A percentile compares a stretch with the other conserved stretches of the same genome.
These are phyloP conservation scores for Musca vetustissima DNA, from an alignment of 1,140 invertebrate species.

Conservation along the genomic window DNA sequence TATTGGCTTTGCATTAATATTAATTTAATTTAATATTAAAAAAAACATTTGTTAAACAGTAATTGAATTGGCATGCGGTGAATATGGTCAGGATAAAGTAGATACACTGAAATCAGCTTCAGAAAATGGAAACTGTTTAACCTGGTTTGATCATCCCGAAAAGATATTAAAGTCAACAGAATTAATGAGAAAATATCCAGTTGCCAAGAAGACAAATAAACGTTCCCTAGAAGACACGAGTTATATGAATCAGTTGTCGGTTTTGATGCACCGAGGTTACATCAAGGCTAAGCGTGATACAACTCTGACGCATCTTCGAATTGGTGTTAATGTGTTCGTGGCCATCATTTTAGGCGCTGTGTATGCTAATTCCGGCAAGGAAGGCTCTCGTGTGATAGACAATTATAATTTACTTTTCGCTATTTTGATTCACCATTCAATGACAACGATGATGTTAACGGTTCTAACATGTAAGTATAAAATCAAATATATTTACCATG, in stretches of 20 bases:
- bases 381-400: slow-evolving; percentile 73
- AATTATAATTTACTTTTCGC: slow-evolving; percentile 83
- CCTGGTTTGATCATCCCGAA: slow-evolving; percentile 68
- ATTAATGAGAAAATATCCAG: slow-evolving; percentile 60
- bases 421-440: slow-evolving; percentile 81
- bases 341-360: slow-evolving; percentile 74
- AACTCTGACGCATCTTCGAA: slow-evolving; percentile 86
- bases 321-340: slow-evolving; percentile 70
- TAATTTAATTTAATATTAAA: too few species aligned
- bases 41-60: slow-evolving; percentile 57
- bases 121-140: slow-evolving; percentile 69
- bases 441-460: slow-evolving; percentile 84
- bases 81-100: slow-evolving; percentile 83
- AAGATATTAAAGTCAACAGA: slow-evolving; percentile 60
- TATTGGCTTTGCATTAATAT: slow-evolving; percentile 31
- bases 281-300: slow-evolving; percentile 76
- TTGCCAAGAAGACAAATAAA: slow-evolving; percentile 55
- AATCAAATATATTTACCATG: too few species aligned
- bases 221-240: slow-evolving; percentile 67
- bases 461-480: slow-evolving; percentile 77
- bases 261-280: slow-evolving; percentile 69
- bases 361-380: slow-evolving; percentile 69
- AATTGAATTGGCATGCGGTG: slow-evolving; percentile 86
- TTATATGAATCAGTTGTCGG: slow-evolving; percentile 68
- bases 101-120: slow-evolving; percentile 69